Conservation (phyloP, 2,113 vertebrate genomes). For the Saguinus midas region DNA sequence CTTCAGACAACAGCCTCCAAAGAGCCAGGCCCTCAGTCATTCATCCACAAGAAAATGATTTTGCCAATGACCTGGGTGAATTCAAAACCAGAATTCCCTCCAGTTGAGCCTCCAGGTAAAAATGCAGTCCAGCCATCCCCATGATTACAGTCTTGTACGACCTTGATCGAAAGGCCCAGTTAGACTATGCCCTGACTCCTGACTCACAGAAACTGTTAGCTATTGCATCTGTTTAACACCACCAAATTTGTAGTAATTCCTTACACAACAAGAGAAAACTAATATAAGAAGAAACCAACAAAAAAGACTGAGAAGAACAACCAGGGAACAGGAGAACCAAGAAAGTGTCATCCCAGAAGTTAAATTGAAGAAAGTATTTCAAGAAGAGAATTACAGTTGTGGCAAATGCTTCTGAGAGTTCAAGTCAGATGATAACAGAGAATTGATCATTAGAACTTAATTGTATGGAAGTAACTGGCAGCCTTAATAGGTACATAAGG, state of each 20-base stretch:
- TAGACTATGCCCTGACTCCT: not conserved
- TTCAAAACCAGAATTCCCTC: not conserved
- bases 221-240: not conserved
- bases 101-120: not conserved
- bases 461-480: not conserved
- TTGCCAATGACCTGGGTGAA: not conserved
- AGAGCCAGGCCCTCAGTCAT: not conserved
- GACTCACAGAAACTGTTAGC: not conserved
- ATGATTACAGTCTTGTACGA: not conserved
- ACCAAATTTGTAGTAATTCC: not conserved
- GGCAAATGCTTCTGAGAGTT: not conserved
- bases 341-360: not conserved
- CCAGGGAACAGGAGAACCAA: not conserved
- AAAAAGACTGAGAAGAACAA: not conserved
- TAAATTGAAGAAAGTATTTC: conserved; percentile 24
- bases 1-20: not conserved
- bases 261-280: not conserved
- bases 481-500: not conserved
- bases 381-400: not conserved
- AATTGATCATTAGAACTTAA: not conserved
- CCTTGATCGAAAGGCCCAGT: not conserved
- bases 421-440: not conserved
- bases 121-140: not conserved
- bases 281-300: not conserved
- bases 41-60: not conserved